A percentile compares a stretch with the other conserved stretches of the same genome.
phyloP scores from a whole-genome alignment of 2,888 invertebrate genomes.

The Troilus luridus region DNA sequence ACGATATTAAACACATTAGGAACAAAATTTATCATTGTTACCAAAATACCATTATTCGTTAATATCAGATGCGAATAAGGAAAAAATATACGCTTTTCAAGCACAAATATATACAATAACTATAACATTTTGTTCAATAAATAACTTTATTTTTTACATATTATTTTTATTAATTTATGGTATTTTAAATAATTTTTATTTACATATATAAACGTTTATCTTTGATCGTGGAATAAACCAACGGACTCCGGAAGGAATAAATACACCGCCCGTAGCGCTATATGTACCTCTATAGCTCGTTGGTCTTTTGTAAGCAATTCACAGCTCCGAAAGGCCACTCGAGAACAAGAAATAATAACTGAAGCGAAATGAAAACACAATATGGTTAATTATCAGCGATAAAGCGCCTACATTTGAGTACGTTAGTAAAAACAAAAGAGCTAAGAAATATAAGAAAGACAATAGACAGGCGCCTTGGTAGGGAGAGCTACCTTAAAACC shows the following conservation, averaged over 20 bases:
- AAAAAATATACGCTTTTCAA: too few species aligned
- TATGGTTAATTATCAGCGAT: neutral
- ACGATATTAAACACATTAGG: too few species aligned
- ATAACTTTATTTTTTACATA: too few species aligned
- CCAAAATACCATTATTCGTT: too few species aligned
- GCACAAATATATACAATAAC: too few species aligned
- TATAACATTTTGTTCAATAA: too few species aligned
- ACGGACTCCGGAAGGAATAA: neutral
- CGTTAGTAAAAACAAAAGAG: conserved; percentile 7
- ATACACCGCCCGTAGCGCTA: neutral
- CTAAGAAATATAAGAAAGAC: neutral
- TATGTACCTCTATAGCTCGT: neutral
- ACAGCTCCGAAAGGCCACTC: neutral
- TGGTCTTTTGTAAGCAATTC: neutral
- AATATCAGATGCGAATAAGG: too few species aligned
- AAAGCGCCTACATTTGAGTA: neutral
- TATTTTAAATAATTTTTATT: too few species aligned
- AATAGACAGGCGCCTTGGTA: too few species aligned
- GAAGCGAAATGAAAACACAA: neutral
- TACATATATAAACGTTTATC: too few species aligned
- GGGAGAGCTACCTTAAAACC: neutral
- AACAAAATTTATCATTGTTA: too few species aligned
- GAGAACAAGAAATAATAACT: conserved; percentile 12
- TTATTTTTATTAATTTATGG: too few species aligned
- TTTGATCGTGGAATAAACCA: neutral